Conservation (phyloP, 1,140 invertebrate genomes). For the Heliconius melpomene region DNA sequence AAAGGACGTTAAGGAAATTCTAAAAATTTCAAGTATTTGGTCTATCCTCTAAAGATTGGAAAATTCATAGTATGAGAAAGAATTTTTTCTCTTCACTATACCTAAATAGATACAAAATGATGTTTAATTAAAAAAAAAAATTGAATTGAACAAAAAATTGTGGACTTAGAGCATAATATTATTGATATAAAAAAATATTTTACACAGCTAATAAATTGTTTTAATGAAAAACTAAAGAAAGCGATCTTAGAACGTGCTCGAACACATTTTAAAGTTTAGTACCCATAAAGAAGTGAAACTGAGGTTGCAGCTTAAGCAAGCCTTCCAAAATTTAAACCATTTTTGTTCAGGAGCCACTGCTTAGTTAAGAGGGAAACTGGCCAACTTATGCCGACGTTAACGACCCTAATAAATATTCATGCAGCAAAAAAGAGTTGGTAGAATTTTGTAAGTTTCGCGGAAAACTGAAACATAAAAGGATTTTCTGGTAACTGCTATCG, state of each 20-base stretch:
- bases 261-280: conserved; percentile 20
- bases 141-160: no score
- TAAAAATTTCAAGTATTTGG: no score
- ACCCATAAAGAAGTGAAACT: conserved; percentile 22
- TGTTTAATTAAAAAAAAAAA: no score
- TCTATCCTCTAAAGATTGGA: no score
- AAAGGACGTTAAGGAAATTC: no score
- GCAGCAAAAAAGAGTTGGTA: conserved; percentile 15
- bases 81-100: no score
- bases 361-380: conserved; percentile 26
- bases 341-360: conserved; percentile 25
- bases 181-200: neutral
- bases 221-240: conserved; percentile 13
- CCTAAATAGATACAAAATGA: no score
- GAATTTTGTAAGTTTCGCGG: neutral
- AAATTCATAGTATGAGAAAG: no score
- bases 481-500: conserved; percentile 3
- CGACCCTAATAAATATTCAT: conserved; percentile 30
- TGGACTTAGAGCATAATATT: no score
- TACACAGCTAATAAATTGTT: neutral
- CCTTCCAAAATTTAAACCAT: conserved; percentile 23
- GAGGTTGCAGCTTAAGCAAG: conserved; percentile 19
- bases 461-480: conserved; percentile 14
- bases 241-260: neutral
- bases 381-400: conserved; percentile 24